A percentile compares a stretch with the other conserved stretches of the same genome.
Evolutionary conservation across 2,797 vertebrate species (phyloP).

Genomic region (Sebastes matsubarae): DNA sequence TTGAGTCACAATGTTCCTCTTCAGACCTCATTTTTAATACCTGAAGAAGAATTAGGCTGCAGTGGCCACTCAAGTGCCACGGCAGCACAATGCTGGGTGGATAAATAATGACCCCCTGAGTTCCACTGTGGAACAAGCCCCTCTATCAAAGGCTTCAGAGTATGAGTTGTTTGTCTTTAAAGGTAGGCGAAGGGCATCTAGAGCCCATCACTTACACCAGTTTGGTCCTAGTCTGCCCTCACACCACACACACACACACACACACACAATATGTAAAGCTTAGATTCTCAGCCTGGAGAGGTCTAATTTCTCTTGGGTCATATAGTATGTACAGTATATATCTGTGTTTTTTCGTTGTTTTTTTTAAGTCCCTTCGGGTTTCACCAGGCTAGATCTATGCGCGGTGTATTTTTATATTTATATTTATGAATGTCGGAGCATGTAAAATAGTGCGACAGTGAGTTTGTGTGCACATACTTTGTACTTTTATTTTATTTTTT

Average conservation of each 20-base stretch:
- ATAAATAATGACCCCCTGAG: slow-evolving; percentile 46
- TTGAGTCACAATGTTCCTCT: slow-evolving; percentile 11
- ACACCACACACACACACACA: neutral
- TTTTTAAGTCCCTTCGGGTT: neutral
- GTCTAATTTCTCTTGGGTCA: neutral
- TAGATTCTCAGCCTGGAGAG: neutral
- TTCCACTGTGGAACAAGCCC: slow-evolving; percentile 17
- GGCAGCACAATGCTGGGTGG: slow-evolving; percentile 14
- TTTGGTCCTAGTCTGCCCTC: slow-evolving; percentile 4
- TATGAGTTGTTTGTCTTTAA: slow-evolving; percentile 49
- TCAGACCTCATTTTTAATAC: slow-evolving; percentile 19
- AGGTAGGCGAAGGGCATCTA: slow-evolving; percentile 53
- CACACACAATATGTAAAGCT: neutral
- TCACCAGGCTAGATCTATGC: neutral
- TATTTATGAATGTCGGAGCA: neutral
- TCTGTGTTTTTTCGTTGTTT: neutral
- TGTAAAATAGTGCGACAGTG: neutral
- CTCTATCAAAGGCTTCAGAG: slow-evolving; percentile 43
- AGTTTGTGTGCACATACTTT: neutral
- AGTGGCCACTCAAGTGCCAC: neutral
- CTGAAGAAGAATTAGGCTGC: slow-evolving; percentile 10
- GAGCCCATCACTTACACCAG: slow-evolving; percentile 48
- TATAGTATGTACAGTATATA: neutral
- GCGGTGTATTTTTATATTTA: neutral
- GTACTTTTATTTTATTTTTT: neutral